Evolutionary conservation across 2,113 vertebrate species (phyloP).

Genomic region (Oreotrochilus melanogaster): DNA sequence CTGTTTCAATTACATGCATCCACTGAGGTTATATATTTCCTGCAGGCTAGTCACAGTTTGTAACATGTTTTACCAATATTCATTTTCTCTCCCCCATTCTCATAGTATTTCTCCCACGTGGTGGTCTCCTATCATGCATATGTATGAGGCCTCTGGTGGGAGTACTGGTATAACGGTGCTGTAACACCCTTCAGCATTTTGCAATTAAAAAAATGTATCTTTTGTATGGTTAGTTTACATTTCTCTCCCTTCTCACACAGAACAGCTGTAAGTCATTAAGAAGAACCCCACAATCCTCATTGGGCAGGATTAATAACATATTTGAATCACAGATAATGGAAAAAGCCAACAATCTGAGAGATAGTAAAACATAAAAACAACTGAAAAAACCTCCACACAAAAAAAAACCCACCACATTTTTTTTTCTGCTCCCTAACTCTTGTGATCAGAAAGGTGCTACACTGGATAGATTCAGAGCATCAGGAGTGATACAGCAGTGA

Average conservation of each 20-base stretch:
- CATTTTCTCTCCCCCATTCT: not conserved
- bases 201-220: constrained; percentile 13
- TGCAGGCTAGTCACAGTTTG: constrained; percentile 18
- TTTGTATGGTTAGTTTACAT: not conserved
- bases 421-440: no score
- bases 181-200: not conserved
- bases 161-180: not conserved
- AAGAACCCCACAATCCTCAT: not conserved
- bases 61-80: constrained; percentile 9
- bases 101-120: not conserved
- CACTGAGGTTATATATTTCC: constrained; percentile 36
- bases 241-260: not conserved
- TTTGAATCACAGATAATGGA: not conserved
- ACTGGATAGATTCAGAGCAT: not conserved
- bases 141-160: not conserved
- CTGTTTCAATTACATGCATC: constrained; percentile 54
- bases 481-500: not conserved
- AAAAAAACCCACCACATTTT: not conserved
- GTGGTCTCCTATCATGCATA: constrained; percentile 8
- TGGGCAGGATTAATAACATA: constrained; percentile 2
- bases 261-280: constrained; percentile 55
- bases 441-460: not conserved
- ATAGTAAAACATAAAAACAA: not conserved
- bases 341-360: not conserved
- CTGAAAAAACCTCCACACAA: not conserved